Evolutionary conservation across 1,140 invertebrate species (phyloP), one percentile per base, ranked within the genome.

Genomic region (Gryllus bimaculatus): DNA sequence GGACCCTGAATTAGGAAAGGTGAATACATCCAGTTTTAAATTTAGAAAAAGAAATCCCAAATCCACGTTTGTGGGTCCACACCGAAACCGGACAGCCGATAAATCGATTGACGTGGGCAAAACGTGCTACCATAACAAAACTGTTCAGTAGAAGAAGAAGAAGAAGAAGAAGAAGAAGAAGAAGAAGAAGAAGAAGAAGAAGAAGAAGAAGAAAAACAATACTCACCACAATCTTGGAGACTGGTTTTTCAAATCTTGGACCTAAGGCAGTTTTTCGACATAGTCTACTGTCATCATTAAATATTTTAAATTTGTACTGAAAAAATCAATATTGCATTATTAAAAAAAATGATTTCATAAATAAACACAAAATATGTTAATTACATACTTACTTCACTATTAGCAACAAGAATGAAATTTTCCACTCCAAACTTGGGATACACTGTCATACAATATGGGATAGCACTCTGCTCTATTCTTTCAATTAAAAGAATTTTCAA

Each of bases 281-380:
- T 86, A 89, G 89, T 81, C 89, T 90, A 4, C 90, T 92, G 0
- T 84, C 83, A 47, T 88, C 87, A 84, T 92, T 90, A 74, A 91
- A 85, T 74, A 92, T 83, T 84, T 92, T 93, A 81, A 90, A 90
- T 85, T 94, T 94, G 82, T 87, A 88, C 91, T 93, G 82, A 80
- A 86, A 85, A 78, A 48, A 78, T 81, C 78, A 76, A 75, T 77
- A 76, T 49, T 74, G 26, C 81, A 47, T 80, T 49, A 7, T 39
- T 15, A 66, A 39, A 39, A 39, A 39, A 39, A 2, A 39, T 39
- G 1, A 2, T 39, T 39, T 39, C 5, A 2, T 2, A 39, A 39
- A 2, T 18, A 54, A 54, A 54, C 54, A 66, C 18, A 18, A 66
- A 66, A 13, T 66, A 13, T 13, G 1, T 3, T 13, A 10, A 66